Evolutionary conservation across 2,888 invertebrate genomes (phyloP), one percentile per base, ranked within the genome.

Genomic region (Synanthedon andrenaeformis): DNA sequence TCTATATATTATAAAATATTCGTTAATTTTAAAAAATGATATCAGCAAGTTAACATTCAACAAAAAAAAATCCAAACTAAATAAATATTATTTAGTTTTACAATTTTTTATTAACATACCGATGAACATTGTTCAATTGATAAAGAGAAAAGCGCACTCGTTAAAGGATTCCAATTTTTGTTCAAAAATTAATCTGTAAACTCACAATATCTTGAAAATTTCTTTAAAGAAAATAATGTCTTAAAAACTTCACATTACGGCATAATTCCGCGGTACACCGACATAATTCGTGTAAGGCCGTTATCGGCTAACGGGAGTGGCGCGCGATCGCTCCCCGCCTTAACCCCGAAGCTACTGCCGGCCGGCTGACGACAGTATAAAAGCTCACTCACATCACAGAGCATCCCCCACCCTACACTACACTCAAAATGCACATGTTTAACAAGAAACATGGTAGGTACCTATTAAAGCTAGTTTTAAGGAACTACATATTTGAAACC

Each of bases 351-450:
- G 74, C 74, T 73, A 84, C 85, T 84, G 73, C 63, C 55, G 62
- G 49, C 64, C 66, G 63, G 61, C 65, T 48, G 50, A 55, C 51
- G 70, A 70, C 69, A 76, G 74, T 76, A 76, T 72, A 72, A 74
- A 79, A 72, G 70, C 73, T 70, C 60, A 50, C 56, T 51, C n/a
- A n/a, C n/a, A n/a, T n/a, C 48, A 61, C 67, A 67, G 61, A 68
- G 65, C 72, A 72, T 74, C 76, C 72, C 66, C 74, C 59, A 62
- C 64, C 67, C 69, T 75, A 69, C 54, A 51, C 63, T 57, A 65
- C 67, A 69, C 74, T 72, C 79, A 76, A 73, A 80, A 82, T 82
- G 79, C 82, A 84, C 79, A 77, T 74, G 72, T 73, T 23, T 71
- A 70, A 69, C 65, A 79, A 78, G 76, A 75, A 70, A 64, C 62